These are phyloP conservation scores for Xerus inauris DNA, from an alignment of 2,113 vertebrate species.

Conservation along the genomic window DNA sequence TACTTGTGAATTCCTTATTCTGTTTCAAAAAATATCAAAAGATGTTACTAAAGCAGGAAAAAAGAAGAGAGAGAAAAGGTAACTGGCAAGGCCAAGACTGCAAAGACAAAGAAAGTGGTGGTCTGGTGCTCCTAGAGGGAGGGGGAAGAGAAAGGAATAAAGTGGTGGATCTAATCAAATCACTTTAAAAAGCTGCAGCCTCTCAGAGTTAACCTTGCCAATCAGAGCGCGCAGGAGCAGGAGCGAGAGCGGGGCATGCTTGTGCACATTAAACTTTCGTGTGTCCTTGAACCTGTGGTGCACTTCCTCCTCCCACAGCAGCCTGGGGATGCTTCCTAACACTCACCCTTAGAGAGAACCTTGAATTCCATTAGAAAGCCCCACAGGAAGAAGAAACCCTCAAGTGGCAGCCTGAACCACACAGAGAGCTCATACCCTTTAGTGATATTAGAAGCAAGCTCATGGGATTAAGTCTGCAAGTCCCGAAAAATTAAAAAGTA, in stretches of 20 bases:
- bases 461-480: conserved; percentile 79
- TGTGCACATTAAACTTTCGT: conserved; percentile 90
- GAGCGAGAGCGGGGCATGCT: conserved; percentile 85
- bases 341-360: conserved; percentile 70
- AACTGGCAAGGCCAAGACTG: conserved; percentile 83
- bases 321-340: conserved; percentile 63
- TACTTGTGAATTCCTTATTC: conserved; percentile 75
- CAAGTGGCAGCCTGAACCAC: conserved; percentile 62
- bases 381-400: conserved; percentile 68
- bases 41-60: conserved; percentile 76
- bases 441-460: conserved; percentile 79
- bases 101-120: conserved; percentile 94
- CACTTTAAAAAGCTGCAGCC: conserved; percentile 90
- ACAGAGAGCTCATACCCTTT: conserved; percentile 72
- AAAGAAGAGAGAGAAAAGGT: conserved; percentile 37
- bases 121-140: conserved; percentile 61
- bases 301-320: conserved; percentile 71
- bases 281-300: conserved; percentile 92
- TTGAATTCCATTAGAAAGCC: conserved; percentile 81
- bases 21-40: conserved; percentile 83
- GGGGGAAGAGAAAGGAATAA: conserved; percentile 84
- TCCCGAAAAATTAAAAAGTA: conserved; percentile 77
- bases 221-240: conserved; percentile 85
- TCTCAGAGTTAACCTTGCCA: conserved; percentile 94
- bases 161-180: conserved; percentile 94